Conservation (phyloP, 2,888 invertebrate species). For the Panzeria rudis region DNA sequence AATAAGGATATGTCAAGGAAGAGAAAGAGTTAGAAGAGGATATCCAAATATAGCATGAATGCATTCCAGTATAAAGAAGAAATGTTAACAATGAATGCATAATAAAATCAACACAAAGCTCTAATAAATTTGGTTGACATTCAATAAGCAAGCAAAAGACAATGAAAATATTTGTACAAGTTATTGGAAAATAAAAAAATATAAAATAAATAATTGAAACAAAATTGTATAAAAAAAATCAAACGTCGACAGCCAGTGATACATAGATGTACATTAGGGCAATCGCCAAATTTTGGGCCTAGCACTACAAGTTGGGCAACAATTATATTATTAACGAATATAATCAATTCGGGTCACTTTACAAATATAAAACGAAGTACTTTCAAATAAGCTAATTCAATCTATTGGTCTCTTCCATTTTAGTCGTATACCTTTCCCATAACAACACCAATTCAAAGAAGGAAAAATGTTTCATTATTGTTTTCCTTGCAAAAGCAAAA, state of each 20-base stretch:
- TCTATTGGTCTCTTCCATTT: no score
- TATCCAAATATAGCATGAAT: not conserved
- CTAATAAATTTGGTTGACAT: constrained; percentile 32
- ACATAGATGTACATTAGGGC: not conserved
- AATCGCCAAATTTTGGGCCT: no score
- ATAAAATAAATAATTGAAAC: constrained; percentile 25
- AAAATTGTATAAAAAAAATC: not conserved
- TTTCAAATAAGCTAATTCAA: no score
- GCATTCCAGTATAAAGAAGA: no score
- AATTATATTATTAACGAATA: not conserved
- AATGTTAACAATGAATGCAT: constrained; percentile 19
- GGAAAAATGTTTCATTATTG: no score
- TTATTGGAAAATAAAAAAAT: constrained; percentile 1
- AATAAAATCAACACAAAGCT: constrained; percentile 39
- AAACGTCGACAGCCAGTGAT: not conserved
- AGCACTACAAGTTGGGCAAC: no score
- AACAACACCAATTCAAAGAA: no score
- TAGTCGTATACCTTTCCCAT: no score
- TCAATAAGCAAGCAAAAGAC: constrained; percentile 34
- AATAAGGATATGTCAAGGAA: no score
- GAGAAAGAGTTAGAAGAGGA: not conserved
- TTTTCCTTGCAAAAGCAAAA: no score
- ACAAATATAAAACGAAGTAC: no score
- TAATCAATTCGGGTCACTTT: not conserved
- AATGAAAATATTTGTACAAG: constrained; percentile 36